These are phyloP conservation scores for Drosophila yooni DNA, from an alignment of 2,888 invertebrate genomes.

Conservation along the genomic window DNA sequence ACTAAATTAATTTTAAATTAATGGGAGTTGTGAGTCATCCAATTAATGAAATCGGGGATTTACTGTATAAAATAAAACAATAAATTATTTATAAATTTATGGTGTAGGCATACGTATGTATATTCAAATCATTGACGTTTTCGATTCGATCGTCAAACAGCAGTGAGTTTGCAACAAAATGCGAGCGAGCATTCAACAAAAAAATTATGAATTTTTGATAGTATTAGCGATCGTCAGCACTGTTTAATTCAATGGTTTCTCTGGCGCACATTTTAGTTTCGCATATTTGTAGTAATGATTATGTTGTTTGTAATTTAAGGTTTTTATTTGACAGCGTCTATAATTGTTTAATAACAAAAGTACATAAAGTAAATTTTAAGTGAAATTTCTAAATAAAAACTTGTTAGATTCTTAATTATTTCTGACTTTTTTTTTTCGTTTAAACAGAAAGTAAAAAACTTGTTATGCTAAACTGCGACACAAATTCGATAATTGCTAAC, in stretches of 20 bases:
- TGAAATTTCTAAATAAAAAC: slow-evolving; percentile 51
- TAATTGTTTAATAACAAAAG: slow-evolving; percentile 66
- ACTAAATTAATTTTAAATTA: slow-evolving; percentile 76
- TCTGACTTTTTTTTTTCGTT: slow-evolving; percentile 10
- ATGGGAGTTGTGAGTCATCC: slow-evolving; percentile 70
- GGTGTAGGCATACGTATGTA: slow-evolving; percentile 25
- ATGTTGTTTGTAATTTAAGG: slow-evolving; percentile 52
- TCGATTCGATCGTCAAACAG: slow-evolving; percentile 42
- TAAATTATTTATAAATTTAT: slow-evolving; percentile 54
- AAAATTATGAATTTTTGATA: not conserved
- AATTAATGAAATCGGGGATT: slow-evolving; percentile 79
- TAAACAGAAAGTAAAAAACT: slow-evolving; percentile 32
- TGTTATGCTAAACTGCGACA: slow-evolving; percentile 41
- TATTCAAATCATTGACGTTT: slow-evolving; percentile 29
- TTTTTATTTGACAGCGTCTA: slow-evolving; percentile 77
- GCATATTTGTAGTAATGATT: slow-evolving; percentile 61
- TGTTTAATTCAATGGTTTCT: slow-evolving; percentile 54
- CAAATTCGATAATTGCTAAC: slow-evolving; percentile 13
- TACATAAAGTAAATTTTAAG: slow-evolving; percentile 64
- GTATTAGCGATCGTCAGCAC: slow-evolving; percentile 53
- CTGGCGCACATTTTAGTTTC: slow-evolving; percentile 67
- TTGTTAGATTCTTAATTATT: slow-evolving; percentile 50
- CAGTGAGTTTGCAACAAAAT: slow-evolving; percentile 51
- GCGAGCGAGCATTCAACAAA: slow-evolving; percentile 56
- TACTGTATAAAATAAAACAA: slow-evolving; percentile 77